Evolutionary conservation across 2,797 vertebrate genomes (phyloP).

Genomic region (Botia kubotai): DNA sequence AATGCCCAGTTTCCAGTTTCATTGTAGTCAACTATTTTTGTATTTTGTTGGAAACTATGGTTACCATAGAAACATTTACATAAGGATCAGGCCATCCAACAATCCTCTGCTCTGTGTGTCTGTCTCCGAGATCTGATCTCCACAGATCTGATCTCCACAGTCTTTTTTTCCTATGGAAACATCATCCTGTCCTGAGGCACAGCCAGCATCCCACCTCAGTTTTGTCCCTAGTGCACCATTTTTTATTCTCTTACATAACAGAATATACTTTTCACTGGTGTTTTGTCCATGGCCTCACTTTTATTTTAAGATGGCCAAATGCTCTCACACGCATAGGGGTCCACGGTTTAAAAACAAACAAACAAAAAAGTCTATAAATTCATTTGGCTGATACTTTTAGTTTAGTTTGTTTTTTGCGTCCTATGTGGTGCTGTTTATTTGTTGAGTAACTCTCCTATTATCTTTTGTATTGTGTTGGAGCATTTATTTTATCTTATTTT

Average conservation of each 20-base stretch:
- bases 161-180: background rate
- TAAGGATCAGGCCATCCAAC: background rate
- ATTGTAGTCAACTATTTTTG: background rate
- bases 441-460: background rate
- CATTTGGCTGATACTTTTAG: background rate
- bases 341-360: background rate
- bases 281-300: background rate
- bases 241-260: background rate
- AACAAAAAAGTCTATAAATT: background rate
- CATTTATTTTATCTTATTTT: slow-evolving; percentile 1
- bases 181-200: background rate
- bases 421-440: background rate
- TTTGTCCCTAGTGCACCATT: slow-evolving; percentile 3
- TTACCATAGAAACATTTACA: slow-evolving; percentile 1
- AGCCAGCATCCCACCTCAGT: background rate
- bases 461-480: background rate
- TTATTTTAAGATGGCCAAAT: background rate
- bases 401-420: slow-evolving; percentile 1
- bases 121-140: background rate
- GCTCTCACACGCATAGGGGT: background rate
- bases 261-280: background rate
- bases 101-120: background rate
- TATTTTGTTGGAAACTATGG: slow-evolving; percentile 5
- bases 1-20: no score
- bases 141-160: background rate